Evolutionary conservation across 1,140 invertebrate species (phyloP), one percentile per base, ranked within the genome.

Genomic region (Drosophila lacteicornis): DNA sequence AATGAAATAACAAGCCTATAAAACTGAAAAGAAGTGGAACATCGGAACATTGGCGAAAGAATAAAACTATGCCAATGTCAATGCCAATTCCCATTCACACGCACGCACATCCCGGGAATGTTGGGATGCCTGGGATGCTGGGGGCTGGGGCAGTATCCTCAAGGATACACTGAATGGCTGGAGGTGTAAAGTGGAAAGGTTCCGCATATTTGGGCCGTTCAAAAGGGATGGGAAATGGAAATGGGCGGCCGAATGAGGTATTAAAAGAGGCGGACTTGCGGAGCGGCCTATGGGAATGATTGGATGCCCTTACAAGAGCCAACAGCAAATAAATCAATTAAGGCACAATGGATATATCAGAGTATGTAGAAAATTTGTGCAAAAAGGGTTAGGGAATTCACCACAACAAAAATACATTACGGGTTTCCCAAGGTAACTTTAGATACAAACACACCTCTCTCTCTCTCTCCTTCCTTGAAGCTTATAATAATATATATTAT

Each of bases 1-100:
- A 88, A 88, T 88, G 81, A 88, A 90, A 88, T 90, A 90, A 85
- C 85, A 85, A 81, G 85, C 67, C 70, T 71, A 85, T 88, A 85
- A 90, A 85, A 80, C 79, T 80, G 62, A 47, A 68, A 75, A 62
- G 57, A 56, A 71, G 19, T 68, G n/a, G 61, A 68, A 9, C 62
- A 43, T 11, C 8, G 62, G 38, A 13, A n/a, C 49, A 69, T 33
- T 11, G 67, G 12, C 49, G 36, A 43, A 40, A 36, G 57, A 62
- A 68, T 75, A 84, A 90, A 87, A 87, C 85, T 88, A 88, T 88
- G 80, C 78, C 69, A 74, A 76, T 58, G 65, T 66, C 70, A 74
- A 74, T 74, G 70, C 53, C 70, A 73, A 71, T 73, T 50, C 69
- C 71, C 82, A 85, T 59, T 53, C 77, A 71, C 80, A 77, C 79